Evolutionary conservation across 2,888 invertebrate species (phyloP).

Genomic region (Lithophane socia): DNA sequence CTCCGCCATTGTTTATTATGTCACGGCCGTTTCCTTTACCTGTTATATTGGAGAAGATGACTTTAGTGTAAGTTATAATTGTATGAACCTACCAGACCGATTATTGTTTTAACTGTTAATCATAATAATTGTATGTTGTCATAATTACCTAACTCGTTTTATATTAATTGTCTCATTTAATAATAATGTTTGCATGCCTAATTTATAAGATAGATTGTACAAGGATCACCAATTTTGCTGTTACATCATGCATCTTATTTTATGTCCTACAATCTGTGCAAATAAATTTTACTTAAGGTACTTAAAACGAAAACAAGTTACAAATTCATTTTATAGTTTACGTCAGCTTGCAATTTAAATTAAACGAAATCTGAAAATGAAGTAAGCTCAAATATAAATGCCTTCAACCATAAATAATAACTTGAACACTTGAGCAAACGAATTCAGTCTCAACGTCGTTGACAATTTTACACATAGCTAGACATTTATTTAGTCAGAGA

Average conservation of each 20-base stretch:
- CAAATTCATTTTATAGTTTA: conserved; percentile 30
- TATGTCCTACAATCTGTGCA: neutral
- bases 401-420: conserved; percentile 57
- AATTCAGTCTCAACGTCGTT: conserved; percentile 16
- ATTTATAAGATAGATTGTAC: neutral
- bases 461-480: conserved; percentile 63
- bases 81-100: neutral
- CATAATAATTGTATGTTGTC: neutral
- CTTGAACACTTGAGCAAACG: conserved; percentile 44
- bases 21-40: neutral
- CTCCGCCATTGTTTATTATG: conserved; percentile 13
- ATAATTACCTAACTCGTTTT: neutral
- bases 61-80: too few species aligned
- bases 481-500: conserved; percentile 48
- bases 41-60: neutral
- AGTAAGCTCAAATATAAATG: conserved; percentile 47
- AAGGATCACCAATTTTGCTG: neutral
- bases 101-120: neutral
- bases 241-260: neutral
- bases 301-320: conserved; percentile 15
- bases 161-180: neutral
- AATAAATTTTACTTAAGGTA: neutral
- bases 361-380: conserved; percentile 48
- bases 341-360: conserved; percentile 54
- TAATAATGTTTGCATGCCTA: neutral